phyloP scores from a whole-genome alignment of 2,888 invertebrate species.

The Nomada goodeniana region DNA sequence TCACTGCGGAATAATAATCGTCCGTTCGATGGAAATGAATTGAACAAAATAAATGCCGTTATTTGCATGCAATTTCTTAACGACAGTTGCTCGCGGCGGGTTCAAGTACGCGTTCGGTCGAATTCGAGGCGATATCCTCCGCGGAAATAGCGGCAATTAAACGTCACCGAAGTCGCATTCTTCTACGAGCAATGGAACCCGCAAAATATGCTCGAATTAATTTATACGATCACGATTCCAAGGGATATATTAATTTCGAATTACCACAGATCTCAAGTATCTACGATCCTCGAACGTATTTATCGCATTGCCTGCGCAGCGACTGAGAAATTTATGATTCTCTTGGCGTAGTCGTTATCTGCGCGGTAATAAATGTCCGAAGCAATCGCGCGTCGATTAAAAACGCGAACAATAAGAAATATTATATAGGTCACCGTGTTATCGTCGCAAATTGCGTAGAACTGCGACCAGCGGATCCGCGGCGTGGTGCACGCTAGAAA shows the following conservation, averaged over 20 bases:
- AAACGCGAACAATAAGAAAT: conserved; percentile 41
- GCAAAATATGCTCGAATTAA: background rate
- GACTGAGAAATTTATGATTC: conserved; percentile 21
- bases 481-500: conserved; percentile 41
- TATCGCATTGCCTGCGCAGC: background rate
- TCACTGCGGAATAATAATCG: too few species aligned
- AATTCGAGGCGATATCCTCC: too few species aligned
- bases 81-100: too few species aligned
- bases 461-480: conserved; percentile 11
- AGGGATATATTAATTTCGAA: background rate
- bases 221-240: background rate
- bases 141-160: background rate
- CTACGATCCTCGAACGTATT: background rate
- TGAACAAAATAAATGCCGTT: too few species aligned
- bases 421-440: conserved; percentile 72
- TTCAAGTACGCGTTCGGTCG: background rate
- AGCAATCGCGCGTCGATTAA: conserved; percentile 14
- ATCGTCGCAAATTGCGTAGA: conserved; percentile 51
- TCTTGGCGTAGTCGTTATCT: conserved; percentile 35
- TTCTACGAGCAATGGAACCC: background rate
- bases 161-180: background rate
- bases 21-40: too few species aligned
- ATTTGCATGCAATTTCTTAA: too few species aligned
- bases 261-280: background rate
- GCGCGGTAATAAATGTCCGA: conserved; percentile 49